Evolutionary conservation across 2,888 invertebrate species (phyloP).

Genomic region (Cremastinae sp.): DNA sequence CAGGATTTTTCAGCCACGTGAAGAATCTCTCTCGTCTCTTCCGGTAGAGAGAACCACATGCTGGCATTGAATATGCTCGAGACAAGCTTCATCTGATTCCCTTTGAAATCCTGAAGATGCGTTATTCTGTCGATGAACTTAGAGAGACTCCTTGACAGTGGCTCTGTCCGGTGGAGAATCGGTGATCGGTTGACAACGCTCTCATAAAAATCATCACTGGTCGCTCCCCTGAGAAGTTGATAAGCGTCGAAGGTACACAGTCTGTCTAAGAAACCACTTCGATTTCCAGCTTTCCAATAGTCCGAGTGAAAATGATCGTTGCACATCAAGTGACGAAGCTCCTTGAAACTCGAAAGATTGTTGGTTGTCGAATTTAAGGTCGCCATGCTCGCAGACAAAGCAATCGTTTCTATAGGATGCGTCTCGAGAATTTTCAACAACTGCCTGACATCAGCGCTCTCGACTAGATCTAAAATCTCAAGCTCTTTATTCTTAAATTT

Average conservation of each 20-base stretch:
- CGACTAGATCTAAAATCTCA: slow-evolving; percentile 70
- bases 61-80: slow-evolving; percentile 72
- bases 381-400: slow-evolving; percentile 66
- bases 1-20: slow-evolving; percentile 66
- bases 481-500: slow-evolving; percentile 60
- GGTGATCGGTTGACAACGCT: slow-evolving; percentile 50
- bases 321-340: slow-evolving; percentile 69
- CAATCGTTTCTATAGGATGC: slow-evolving; percentile 71
- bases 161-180: slow-evolving; percentile 55
- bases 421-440: slow-evolving; percentile 71
- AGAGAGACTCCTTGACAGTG: slow-evolving; percentile 64
- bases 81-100: slow-evolving; percentile 42
- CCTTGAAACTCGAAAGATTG: slow-evolving; percentile 51
- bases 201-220: slow-evolving; percentile 70
- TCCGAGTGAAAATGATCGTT: slow-evolving; percentile 63
- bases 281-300: slow-evolving; percentile 68
- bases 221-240: slow-evolving; percentile 70
- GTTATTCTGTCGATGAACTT: slow-evolving; percentile 65
- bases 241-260: slow-evolving; percentile 74
- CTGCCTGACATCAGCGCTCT: slow-evolving; percentile 69
- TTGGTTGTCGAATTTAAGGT: slow-evolving; percentile 58
- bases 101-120: slow-evolving; percentile 50
- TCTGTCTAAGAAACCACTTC: slow-evolving; percentile 67
- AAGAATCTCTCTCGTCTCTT: slow-evolving; percentile 66
- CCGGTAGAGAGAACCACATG: slow-evolving; percentile 70